Percentiles rank a stretch among this genome's conserved stretches.
phyloP scores from a whole-genome alignment of 2,797 vertebrate species.

The Gymnothorax javanicus region DNA sequence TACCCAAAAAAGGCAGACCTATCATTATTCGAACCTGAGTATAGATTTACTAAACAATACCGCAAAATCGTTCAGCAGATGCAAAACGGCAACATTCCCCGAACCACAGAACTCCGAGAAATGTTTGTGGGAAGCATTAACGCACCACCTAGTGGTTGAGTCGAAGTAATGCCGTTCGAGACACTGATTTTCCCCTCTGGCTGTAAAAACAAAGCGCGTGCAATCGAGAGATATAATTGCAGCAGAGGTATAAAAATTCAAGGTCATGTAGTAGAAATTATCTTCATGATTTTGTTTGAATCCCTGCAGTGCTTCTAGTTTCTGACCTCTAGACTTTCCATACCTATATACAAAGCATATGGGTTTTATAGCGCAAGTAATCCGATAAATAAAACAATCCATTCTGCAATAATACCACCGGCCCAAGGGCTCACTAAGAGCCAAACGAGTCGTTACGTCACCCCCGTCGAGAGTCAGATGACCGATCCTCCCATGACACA shows the following conservation, averaged over 20 bases:
- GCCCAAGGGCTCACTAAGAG: neutral
- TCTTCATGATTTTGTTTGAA: no score
- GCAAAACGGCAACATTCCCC: neutral
- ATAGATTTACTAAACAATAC: neutral
- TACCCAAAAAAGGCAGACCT: neutral
- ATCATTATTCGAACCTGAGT: neutral
- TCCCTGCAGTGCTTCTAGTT: no score
- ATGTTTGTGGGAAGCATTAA: slow-evolving; percentile 9
- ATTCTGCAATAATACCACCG: neutral
- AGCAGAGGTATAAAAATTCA: no score
- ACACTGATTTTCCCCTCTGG: slow-evolving; percentile 25
- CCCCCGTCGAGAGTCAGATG: neutral
- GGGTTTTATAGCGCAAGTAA: neutral
- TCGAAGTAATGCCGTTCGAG: neutral
- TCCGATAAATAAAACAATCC: neutral
- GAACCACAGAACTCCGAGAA: neutral
- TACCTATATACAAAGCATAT: neutral
- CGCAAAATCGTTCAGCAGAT: neutral
- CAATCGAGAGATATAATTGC: neutral
- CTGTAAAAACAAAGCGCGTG: neutral
- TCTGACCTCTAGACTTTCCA: no score
- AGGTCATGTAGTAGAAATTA: no score
- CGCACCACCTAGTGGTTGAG: slow-evolving; percentile 57
- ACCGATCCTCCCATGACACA: neutral
- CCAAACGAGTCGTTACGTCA: no score